Base-by-base conservation (phyloP, 1,140 invertebrate species). In the Zaprionus davidi region DNA sequence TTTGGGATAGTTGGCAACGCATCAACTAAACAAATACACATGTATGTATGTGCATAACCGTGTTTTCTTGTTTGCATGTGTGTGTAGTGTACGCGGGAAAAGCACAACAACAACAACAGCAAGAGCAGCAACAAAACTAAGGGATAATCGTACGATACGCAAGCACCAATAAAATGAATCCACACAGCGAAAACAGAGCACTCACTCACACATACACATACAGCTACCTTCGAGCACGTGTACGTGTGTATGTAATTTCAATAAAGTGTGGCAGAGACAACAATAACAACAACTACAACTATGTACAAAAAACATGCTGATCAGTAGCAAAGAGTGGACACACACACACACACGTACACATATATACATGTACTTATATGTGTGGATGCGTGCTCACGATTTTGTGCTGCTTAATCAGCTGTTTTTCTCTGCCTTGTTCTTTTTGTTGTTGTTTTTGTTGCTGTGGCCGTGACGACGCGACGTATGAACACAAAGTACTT, bases 141-240 rank as follows among this genome's bases (percentile, higher is more conserved):
- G 62, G 65, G 82, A 90, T 90, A 80, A 91, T 90, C 90, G 91
- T 84, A 78, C 85, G 90, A 91, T 91, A 88, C 75, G 77, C 53
- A 66, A 81, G 80, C 75, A 86, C 90, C 90, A 91, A 91, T 91
- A 90, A 91, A 90, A 91, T 34, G 80, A 90, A 91, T 86, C 90
- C 90, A 91, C 90, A 91, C 86, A 51, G 24, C 68, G 41, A 69
- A 78, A 79, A 24, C 65, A 76, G 72, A 71, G 59, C 76, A 55
- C 38, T 70, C 12, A 78, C 58, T 70, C 70, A 69, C 46, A 73
- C 46, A 63, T 41, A 46, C 17, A 22, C 31, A 55, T 13, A 13
- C 15, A 71, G 20, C 59, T 22, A 46, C 7, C 11, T 51, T 51
- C 20, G 22, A 24, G 65, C 13, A 58, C 36, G 58, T 64, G 34